Evolutionary conservation across 2,113 vertebrate species (phyloP), one percentile per base, ranked within the genome.

Genomic region (Vulpes vulpes): DNA sequence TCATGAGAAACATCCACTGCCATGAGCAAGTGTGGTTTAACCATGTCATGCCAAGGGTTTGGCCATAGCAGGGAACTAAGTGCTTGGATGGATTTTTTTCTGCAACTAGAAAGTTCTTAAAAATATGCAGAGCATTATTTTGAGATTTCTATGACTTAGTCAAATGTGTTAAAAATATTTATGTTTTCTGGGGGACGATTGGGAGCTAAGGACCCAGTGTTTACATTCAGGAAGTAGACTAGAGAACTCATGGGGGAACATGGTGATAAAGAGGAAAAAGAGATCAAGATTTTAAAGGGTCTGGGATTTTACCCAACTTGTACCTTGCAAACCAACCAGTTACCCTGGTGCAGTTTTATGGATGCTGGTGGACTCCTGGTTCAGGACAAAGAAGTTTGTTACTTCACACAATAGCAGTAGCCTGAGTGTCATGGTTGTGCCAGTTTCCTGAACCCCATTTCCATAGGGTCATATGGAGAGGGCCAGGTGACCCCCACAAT

Each of bases 81-180:
- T 64, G 22, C 53, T n/a, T 71, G 7, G 30, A 83, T 15, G 35
- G 69, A 82, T 86, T 86, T 65, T 55, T 55, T 91, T 95, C 15
- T 69, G 38, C 1, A 93, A 38, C 60, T 32, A 49, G 8, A 30
- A 10, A 85, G 55, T 73, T 79, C 74, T 96, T 69, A 80, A 55
- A 90, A 82, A 78, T 11, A 67, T 1, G 71, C 23, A 91, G 19
- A 64, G 23, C 82, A n/a, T 5, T 43, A 87, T 86, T 94, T 6
- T 82, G 86, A 92, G 59, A 90, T 83, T 73, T 81, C 59, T 92
- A 17, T 90, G 51, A 82, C 17, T 90, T 90, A 62, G 65, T 35
- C 6, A 20, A 89, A 43, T 91, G 17, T 53, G 9, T 93, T 87
- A 67, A 78, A 83, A 96, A 78, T 22, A 43, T 89, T 73, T 81